Percentiles rank a stretch among this genome's conserved stretches.
phyloP scores from a whole-genome alignment of 2,113 vertebrate genomes.

The Nycticebus coucang region DNA sequence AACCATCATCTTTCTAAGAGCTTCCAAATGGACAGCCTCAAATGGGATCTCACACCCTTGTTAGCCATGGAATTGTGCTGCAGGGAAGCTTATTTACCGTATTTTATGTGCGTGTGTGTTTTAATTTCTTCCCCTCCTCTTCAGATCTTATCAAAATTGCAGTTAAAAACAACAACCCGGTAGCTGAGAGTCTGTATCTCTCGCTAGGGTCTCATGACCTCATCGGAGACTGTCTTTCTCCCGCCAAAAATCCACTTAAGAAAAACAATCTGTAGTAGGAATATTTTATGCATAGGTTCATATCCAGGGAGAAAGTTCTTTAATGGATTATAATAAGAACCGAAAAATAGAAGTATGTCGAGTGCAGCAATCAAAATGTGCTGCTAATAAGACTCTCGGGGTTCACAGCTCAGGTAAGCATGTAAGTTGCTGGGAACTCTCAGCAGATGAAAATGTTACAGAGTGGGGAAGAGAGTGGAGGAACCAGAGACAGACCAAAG shows the following conservation, averaged over 20 bases:
- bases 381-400: constrained; percentile 59
- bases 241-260: background rate
- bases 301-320: constrained; percentile 74
- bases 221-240: background rate
- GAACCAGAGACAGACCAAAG: constrained; percentile 51
- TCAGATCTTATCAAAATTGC: background rate
- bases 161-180: background rate
- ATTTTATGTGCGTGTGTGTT: background rate
- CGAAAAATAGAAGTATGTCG: constrained; percentile 36
- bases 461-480: background rate
- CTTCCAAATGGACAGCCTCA: background rate
- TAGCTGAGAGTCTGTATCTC: background rate
- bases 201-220: background rate
- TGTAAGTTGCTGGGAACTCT: constrained; percentile 37
- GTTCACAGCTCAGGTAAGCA: constrained; percentile 55
- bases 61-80: background rate
- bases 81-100: background rate
- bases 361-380: background rate
- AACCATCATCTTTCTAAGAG: background rate
- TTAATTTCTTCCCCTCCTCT: background rate
- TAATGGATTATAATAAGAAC: constrained; percentile 49
- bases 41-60: background rate
- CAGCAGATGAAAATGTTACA: constrained; percentile 50
- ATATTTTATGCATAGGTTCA: background rate
- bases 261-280: background rate